Base-by-base conservation (phyloP, 2,888 invertebrate species). In the Heliothis peltigera region DNA sequence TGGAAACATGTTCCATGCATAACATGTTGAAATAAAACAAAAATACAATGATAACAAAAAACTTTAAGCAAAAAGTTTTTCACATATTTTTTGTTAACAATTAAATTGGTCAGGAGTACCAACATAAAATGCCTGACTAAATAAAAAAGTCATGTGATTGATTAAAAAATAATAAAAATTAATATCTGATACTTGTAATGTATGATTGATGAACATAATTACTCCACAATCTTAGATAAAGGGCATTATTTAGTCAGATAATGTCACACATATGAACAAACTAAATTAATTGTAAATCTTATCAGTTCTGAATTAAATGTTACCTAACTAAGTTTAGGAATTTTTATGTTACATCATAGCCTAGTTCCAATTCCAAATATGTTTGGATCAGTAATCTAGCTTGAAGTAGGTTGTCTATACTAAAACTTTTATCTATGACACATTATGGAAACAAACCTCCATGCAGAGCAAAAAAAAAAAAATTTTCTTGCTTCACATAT, bases 121-220 rank as follows among this genome's bases (percentile, higher is more conserved):
- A 81, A 75, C 58, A n/a, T 54, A 68, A 65, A 58, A 54, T 2
- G 4, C 10, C 10, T 0, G 42, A 32, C 32, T 12, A 32, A 70
- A 28, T 32, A 8, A 63, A 58, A 57, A 59, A 77, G 76, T 87
- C 88, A 88, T 84, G 82, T 88, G 88, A 87, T 73, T 72, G 77
- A 79, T 79, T 66, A 80, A 79, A 77, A 32, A 32, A 10, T 32
- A 32, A 32, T 32, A 8, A 32, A 32, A 32, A 12, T 12, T 28
- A 68, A 64, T 71, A 75, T 77, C 70, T 79, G 77, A 80, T 76
- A 75, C 18, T 54, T 62, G 75, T 63, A 75, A 75, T 52, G n/a
- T 67, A 65, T 79, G 74, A 80, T 78, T 64, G 70, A 82, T 82
- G 52, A 66, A 52, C 63, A 64, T 72, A 68, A 81, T 77, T 67